Base-by-base conservation (phyloP, 2,888 invertebrate species). In the Andrena fulva region DNA sequence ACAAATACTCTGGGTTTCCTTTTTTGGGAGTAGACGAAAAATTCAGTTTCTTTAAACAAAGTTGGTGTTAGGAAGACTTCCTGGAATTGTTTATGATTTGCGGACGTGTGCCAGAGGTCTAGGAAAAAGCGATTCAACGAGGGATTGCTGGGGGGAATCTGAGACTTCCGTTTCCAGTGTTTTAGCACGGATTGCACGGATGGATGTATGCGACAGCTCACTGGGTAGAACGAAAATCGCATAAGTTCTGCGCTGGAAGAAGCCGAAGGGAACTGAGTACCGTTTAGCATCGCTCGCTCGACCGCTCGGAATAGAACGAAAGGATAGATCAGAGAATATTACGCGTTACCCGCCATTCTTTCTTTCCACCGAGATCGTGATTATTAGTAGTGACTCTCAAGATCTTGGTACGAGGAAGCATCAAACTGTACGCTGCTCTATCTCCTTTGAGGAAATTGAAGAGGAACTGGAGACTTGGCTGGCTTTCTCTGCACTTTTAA, bases 141-240 rank as follows among this genome's bases (percentile, higher is more conserved):
- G 66, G 52, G 52, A 56, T 62, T 29, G 42, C 33, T 73, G 24
- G 42, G 7, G 16, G 29, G 20, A 24, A 24, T 12, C 31, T 5
- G 42, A 31, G 60, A 63, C 66, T 62, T 50, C 50, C 60, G 68
- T 70, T 80, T 80, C 71, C 48, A 66, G 0, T 50, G 59, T 59
- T 68, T 72, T 63, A 20, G 20, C 20, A 35, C 31, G 0, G 52
- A 48, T 20, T 20, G 56, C 62, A 67, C 42, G 67, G 63, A 70
- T 83, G 73, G 70, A 83, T 67, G 76, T 73, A 52, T 68, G 67
- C 50, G 74, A 82, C 82, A 82, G 74, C 54, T 77, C 77, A 74
- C 71, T 54, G 83, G 71, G 73, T 82, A 82, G 77, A 83, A 83
- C 82, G 83, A 82, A 77, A 83, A 83, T 82, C 73, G 77, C 66